Conservation (phyloP, 2,888 invertebrate species). For the Melieria crassipennis region DNA sequence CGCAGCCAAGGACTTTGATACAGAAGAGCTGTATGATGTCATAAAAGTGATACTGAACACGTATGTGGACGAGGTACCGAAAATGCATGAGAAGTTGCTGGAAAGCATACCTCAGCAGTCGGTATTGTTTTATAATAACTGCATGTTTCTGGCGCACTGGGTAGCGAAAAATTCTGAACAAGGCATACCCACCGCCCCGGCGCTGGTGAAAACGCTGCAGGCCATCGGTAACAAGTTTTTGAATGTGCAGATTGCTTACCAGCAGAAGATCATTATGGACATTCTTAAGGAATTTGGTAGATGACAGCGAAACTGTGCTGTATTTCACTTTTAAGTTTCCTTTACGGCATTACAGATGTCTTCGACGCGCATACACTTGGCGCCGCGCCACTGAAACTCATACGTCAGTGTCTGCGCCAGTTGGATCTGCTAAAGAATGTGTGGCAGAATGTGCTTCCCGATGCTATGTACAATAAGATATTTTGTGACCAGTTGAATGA, state of each 20-base stretch:
- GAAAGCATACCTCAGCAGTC: slow-evolving; percentile 86
- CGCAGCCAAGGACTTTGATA: slow-evolving; percentile 46
- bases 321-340: neutral
- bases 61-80: slow-evolving; percentile 81
- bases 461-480: slow-evolving; percentile 78
- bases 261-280: slow-evolving; percentile 79
- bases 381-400: slow-evolving; percentile 70
- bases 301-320: slow-evolving; percentile 26
- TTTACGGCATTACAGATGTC: slow-evolving; percentile 47
- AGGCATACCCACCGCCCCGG: slow-evolving; percentile 70
- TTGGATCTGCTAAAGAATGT: slow-evolving; percentile 85
- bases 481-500: slow-evolving; percentile 69
- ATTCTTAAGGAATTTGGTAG: slow-evolving; percentile 80
- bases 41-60: slow-evolving; percentile 72
- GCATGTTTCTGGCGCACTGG: slow-evolving; percentile 87
- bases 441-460: slow-evolving; percentile 86
- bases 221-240: slow-evolving; percentile 77
- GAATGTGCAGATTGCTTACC: slow-evolving; percentile 77
- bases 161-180: slow-evolving; percentile 71
- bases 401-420: slow-evolving; percentile 86
- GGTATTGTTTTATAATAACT: slow-evolving; percentile 92
- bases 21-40: slow-evolving; percentile 44
- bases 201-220: slow-evolving; percentile 75
- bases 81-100: slow-evolving; percentile 81
- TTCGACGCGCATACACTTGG: slow-evolving; percentile 59